A percentile compares a stretch with the other conserved stretches of the same genome.
Evolutionary conservation across 1,140 invertebrate species (phyloP).

Genomic region (Bombus breviceps): DNA sequence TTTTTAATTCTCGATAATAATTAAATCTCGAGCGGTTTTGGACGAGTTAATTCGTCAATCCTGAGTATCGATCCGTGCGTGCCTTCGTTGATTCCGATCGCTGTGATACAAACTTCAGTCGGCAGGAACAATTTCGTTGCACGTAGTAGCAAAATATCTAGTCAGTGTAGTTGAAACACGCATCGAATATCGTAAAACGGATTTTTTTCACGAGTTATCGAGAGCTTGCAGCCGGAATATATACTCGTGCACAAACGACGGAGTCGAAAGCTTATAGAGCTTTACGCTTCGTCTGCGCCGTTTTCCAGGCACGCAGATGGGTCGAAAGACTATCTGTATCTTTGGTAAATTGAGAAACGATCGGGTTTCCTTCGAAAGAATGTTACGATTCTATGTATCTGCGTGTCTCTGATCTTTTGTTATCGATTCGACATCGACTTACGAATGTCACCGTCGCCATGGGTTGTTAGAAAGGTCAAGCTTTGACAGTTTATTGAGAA

Average conservation of each 20-base stretch:
- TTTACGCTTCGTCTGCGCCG: conserved; percentile 42
- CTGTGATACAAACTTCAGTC: too few relatives aligned
- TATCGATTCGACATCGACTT: conserved; percentile 35
- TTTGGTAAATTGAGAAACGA: conserved; percentile 53
- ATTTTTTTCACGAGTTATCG: conserved; percentile 50
- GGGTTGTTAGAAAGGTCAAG: not conserved
- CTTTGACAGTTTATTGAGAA: not conserved
- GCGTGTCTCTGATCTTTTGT: not conserved
- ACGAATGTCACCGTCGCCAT: conserved; percentile 4
- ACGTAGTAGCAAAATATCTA: conserved; percentile 10
- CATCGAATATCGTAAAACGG: conserved; percentile 30
- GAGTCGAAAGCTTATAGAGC: conserved; percentile 35
- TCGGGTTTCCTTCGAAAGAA: not conserved
- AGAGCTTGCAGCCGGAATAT: conserved; percentile 16
- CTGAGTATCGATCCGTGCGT: not conserved
- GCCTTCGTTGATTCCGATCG: not conserved
- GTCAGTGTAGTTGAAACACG: not conserved
- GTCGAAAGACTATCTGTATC: conserved; percentile 28
- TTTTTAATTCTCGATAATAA: conserved; percentile 32
- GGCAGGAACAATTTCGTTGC: conserved; percentile 14
- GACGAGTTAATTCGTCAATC: not conserved
- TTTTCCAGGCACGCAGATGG: conserved; percentile 25
- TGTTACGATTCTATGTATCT: conserved; percentile 12
- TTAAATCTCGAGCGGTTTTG: not conserved
- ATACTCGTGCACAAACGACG: not conserved